Evolutionary conservation across 2,888 invertebrate genomes (phyloP), one percentile per base, ranked within the genome.

Genomic region (Netelia virgata): DNA sequence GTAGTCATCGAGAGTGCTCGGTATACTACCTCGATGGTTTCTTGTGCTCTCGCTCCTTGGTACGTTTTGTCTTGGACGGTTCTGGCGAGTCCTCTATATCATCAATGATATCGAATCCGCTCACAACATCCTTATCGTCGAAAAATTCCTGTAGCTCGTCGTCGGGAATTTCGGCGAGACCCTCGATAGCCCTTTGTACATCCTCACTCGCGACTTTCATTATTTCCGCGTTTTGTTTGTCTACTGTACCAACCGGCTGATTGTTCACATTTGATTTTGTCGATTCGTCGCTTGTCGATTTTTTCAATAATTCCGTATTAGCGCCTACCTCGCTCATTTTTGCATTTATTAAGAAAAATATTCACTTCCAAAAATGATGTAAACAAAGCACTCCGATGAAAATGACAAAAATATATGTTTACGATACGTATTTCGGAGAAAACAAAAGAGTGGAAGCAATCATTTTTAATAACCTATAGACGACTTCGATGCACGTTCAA

Each of bases 21-120:
- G 36, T 50, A 59, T 43, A 77, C 88, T 91, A 91, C 90, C 91
- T 91, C 87, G 90, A 87, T 9, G 61, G 83, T 41, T 63, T 88
- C 1, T 82, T 66, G 61, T 86, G 73, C 47, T 87, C 84, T 61
- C 83, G 85, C n/a, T 86, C 86, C 75, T 79, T 88, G 50, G 23
- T 57, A 53, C 61, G 6, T 10, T 11, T 16, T 8, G 47, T 73
- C 20, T 47, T 64, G 28, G 47, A 23, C 11, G 14, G 55, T 72
- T 47, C 89, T 85, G 0, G 83, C 75, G 14, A 66, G 43, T 16
- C 83, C 75, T 91, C 91, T 64, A 92, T 91, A 1, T 93, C 92
- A n/a, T 93, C 93, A 0, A 92, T 91, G 0, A 92, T 91, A 41
- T 93, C 91, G 47, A 93, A 86, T 43, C 91, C 92, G 70, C 91